Percentiles rank a stretch among this genome's conserved stretches.
Conservation (phyloP, 2,797 vertebrate species). For the Rhabdomys pumilio region DNA sequence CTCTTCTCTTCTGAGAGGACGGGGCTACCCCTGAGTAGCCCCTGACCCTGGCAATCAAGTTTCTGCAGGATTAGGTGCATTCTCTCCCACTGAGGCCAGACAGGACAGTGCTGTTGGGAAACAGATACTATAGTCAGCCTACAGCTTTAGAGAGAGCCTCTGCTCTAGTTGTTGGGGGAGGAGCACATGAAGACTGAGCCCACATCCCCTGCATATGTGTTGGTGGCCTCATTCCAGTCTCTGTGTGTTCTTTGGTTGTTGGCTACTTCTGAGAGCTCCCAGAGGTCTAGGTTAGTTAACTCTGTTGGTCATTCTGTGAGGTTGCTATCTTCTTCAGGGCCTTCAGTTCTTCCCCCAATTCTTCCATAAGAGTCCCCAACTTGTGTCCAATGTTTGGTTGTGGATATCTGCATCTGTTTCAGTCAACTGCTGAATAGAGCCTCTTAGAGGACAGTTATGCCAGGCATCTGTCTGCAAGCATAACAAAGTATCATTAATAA, state of each 20-base stretch:
- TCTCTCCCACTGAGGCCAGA: background rate
- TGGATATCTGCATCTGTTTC: background rate
- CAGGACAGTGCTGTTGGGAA: background rate
- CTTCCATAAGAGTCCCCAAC: background rate
- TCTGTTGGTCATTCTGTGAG: background rate
- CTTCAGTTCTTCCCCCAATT: background rate
- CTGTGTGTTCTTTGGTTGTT: background rate
- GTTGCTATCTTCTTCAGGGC: background rate
- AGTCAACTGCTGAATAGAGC: background rate
- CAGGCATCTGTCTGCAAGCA: background rate
- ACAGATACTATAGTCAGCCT: background rate
- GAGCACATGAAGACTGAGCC: background rate
- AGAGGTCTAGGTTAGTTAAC: background rate
- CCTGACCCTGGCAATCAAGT: background rate
- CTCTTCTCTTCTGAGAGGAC: too few relatives aligned
- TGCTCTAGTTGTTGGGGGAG: background rate
- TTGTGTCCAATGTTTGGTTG: background rate
- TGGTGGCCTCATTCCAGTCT: background rate
- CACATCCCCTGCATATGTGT: background rate
- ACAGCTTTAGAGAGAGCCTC: background rate
- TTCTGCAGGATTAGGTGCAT: background rate
- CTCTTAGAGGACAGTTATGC: background rate
- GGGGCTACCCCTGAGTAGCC: background rate
- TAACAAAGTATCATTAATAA: background rate
- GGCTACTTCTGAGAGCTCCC: background rate